Conservation (phyloP, 2,113 vertebrate species). For the Smithornis capensis region DNA sequence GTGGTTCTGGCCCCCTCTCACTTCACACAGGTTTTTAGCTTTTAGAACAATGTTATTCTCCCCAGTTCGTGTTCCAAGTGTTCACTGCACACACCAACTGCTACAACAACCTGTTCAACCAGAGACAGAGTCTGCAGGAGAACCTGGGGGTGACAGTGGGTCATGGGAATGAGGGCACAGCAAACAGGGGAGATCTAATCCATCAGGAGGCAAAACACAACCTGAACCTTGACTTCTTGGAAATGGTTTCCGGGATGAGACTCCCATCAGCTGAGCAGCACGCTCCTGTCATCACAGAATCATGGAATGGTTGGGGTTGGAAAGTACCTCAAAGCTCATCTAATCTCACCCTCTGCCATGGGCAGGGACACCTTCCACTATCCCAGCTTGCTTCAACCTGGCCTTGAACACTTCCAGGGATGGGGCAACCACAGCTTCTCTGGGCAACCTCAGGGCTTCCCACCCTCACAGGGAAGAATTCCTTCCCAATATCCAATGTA, state of each 20-base stretch:
- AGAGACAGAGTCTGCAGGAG: neutral
- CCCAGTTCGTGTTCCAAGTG: neutral
- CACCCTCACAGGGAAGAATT: neutral
- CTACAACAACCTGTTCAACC: neutral
- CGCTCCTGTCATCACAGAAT: neutral
- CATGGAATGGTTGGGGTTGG: neutral
- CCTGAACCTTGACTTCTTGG: neutral
- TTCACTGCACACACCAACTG: neutral
- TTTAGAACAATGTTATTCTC: neutral
- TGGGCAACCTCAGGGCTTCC: neutral
- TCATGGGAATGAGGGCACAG: neutral
- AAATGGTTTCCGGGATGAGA: neutral
- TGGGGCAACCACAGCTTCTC: neutral
- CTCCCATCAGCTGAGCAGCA: neutral
- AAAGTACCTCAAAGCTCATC: neutral
- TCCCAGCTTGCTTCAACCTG: neutral
- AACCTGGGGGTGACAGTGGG: neutral
- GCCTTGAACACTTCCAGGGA: neutral
- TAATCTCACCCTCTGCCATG: neutral
- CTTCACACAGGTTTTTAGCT: neutral
- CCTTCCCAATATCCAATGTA: neutral
- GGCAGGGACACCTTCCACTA: neutral
- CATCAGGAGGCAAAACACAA: neutral
- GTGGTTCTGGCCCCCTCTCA: neutral
- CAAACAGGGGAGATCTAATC: accelerated